These are phyloP conservation scores for Rhodophaea formosa DNA, from an alignment of 2,888 invertebrate species.

Conservation along the genomic window DNA sequence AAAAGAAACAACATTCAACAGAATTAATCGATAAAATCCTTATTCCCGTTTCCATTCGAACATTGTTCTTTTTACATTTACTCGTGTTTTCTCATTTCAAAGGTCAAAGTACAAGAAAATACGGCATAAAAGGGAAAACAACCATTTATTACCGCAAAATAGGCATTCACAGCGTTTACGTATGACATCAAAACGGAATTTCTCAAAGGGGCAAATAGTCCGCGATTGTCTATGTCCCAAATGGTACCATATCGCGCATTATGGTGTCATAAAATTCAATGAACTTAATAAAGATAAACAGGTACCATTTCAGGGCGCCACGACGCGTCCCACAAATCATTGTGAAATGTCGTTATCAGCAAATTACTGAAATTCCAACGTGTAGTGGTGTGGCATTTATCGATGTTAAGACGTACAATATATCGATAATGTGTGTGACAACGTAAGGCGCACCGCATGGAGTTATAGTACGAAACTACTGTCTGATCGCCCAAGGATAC, in stretches of 20 bases:
- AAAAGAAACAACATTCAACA: too few relatives aligned
- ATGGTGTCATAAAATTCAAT: conserved; percentile 19
- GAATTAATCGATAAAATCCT: too few relatives aligned
- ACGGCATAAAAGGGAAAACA: not conserved
- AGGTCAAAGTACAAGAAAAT: conserved; percentile 1
- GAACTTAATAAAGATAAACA: conserved; percentile 20
- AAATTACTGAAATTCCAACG: conserved; percentile 34
- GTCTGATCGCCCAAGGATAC: too few relatives aligned
- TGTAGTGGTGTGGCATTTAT: conserved; percentile 27
- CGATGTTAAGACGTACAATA: not conserved
- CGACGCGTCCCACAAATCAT: conserved; percentile 35
- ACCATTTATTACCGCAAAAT: conserved; percentile 1
- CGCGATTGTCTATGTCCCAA: conserved; percentile 12
- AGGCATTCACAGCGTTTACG: conserved; percentile 6
- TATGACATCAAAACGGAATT: conserved; percentile 9
- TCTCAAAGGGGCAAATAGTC: conserved; percentile 14
- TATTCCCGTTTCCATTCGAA: not conserved
- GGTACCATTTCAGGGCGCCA: conserved; percentile 16
- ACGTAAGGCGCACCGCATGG: too few relatives aligned
- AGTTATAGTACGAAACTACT: too few relatives aligned
- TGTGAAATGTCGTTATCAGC: conserved; percentile 34
- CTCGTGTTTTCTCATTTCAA: not conserved
- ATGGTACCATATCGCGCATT: conserved; percentile 12
- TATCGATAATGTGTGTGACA: too few relatives aligned
- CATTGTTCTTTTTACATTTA: not conserved